Evolutionary conservation across 2,797 vertebrate genomes (phyloP), one percentile per base, ranked within the genome.

Genomic region (Pseudopleuronectes americanus): DNA sequence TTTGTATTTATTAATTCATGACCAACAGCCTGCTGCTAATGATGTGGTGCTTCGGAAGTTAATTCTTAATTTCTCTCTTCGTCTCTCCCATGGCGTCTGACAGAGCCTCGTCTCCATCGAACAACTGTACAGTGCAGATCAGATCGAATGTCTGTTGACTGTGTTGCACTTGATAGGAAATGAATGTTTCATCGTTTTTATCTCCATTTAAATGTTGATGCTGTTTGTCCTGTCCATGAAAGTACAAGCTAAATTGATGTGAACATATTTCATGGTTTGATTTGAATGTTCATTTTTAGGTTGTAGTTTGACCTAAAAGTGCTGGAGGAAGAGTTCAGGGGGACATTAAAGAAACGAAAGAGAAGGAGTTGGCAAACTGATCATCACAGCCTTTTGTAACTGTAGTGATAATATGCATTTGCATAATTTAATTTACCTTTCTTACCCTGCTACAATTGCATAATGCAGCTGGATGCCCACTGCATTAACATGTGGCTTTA

Each of bases 1-100:
- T 87, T 84, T 78, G 77, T 69, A 67, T 84, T 88, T 80, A 77
- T 84, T 89, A 81, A 89, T 91, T 90, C 79, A 87, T 83, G 76
- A 89, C 77, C 64, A 86, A 81, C 68, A 80, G 78, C 52, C 67
- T 78, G 71, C 64, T 59, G 62, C 79, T 85, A 86, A 85, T 86
- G 76, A 84, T 79, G 77, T 48, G 47, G 36, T 64, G 61, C 60
- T 61, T 75, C 73, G 59, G 22, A 84, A 81, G 76, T 77, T 3
- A 77, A 68, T 79, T 74, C 58, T 48, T 74, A 47, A 58, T 70
- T 57, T 67, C 64, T 73, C 54, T 55, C 59, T 76, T 28, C 6
- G 3, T 74, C 57, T 80, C 68, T 72, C 64, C 5, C 41, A 68
- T 51, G 68, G 63, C 59, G 72, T 65, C 49, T 76, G 75, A 76